Evolutionary conservation across 64 coral and sea anemone genomes (phyloP), one percentile per base, ranked within the genome.

Genomic region (Astreopora myriophthalma): DNA sequence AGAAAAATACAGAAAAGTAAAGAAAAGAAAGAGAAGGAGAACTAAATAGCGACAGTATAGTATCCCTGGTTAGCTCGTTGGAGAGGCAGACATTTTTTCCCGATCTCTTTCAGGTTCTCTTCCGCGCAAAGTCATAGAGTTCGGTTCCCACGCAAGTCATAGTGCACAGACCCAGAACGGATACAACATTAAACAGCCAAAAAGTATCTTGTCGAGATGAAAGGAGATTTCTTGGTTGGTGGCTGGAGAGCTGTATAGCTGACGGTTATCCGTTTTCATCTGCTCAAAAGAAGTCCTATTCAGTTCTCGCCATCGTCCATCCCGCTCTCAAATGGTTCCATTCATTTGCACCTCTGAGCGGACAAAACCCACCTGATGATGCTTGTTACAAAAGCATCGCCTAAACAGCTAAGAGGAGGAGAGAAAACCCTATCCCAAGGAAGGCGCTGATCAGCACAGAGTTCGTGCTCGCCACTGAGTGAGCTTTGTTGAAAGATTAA

Each of bases 321-420:
- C 57, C 88, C 20, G 88, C 88, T 19, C 38, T 90, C 1, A 90
- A 80, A 80, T 81, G 88, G 88, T 48, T 81, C 34, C 75, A 90
- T 55, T 80, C 74, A 0, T 55, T 90, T 1, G 1, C 70, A 10
- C 88, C 60, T 27, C 60, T 62, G 34, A 64, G 24, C 20, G 22
- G 9, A 19, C 27, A 3, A 3, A 90, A 90, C 51, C 88, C 88
- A 1, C 37, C 80, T 4, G 63, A 91, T 37, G 55, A 32, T 38
- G 3, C 52, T 0, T 51, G 65, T 34, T 71, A 31, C 27, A 38
- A 66, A 8, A 91, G 72, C 55, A 8, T 58, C 10, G 4, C 82
- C 0, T 60, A 91, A 20, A 22, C 74, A 1, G 34, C 61, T 0
- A 91, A 52, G 72, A 35, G 89, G 16, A 30, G 34, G 7, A 91